phyloP scores from a whole-genome alignment of 2,888 invertebrate genomes.

The Drosophila sordidapex region DNA sequence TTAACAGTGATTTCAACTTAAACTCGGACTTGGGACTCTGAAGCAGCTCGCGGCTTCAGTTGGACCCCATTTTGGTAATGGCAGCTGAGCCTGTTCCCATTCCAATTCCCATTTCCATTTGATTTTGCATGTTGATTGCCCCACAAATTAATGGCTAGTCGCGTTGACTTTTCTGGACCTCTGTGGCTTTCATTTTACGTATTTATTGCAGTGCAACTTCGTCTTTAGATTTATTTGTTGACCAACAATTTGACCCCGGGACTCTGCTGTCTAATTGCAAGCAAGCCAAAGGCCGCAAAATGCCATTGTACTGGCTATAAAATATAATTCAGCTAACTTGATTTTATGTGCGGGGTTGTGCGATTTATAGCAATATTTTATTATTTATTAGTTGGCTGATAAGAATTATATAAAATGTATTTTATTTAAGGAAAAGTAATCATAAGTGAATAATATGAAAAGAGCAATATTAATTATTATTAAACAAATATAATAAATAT shows the following conservation, averaged over 20 bases:
- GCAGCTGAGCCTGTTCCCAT: conserved; percentile 1
- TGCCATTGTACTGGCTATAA: conserved; percentile 10
- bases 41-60: background rate
- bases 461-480: background rate
- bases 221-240: conserved; percentile 12
- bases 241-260: conserved; percentile 12
- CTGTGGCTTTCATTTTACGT: conserved; percentile 28
- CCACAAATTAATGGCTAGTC: conserved; percentile 63
- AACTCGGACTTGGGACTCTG: conserved; percentile 11
- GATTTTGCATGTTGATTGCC: conserved; percentile 71
- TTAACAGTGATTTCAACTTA: conserved; percentile 12
- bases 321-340: background rate
- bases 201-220: conserved; percentile 12
- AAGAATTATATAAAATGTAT: background rate
- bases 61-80: conserved; percentile 3
- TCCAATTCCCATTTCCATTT: conserved; percentile 24
- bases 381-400: conserved; percentile 38
- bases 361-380: background rate
- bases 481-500: background rate
- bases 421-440: background rate
- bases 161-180: conserved; percentile 46
- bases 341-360: background rate
- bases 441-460: background rate
- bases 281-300: conserved; percentile 27
- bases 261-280: conserved; percentile 49